Percentiles rank a stretch among this genome's conserved stretches.
phyloP scores from a whole-genome alignment of 2,797 vertebrate species.

The Eidolon dupreanum region DNA sequence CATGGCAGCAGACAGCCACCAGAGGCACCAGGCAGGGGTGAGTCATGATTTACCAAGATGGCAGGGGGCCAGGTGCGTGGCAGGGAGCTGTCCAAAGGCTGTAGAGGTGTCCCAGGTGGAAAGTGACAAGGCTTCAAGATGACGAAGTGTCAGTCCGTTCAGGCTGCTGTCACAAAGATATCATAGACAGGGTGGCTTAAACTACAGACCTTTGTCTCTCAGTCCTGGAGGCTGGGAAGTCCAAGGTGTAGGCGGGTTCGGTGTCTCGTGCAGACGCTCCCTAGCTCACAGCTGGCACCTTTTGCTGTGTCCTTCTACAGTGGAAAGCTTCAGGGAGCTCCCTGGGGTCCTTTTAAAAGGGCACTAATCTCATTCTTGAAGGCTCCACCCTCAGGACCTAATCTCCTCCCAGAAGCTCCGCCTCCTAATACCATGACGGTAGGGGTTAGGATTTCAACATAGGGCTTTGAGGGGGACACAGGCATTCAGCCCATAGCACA shows the following conservation, averaged over 20 bases:
- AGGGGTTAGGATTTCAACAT: background rate
- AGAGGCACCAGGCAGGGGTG: background rate
- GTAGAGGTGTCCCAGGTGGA: background rate
- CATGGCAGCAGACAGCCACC: background rate
- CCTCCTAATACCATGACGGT: background rate
- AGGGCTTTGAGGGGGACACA: no score
- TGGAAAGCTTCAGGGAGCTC: background rate
- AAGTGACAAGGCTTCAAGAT: background rate
- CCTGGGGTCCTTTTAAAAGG: background rate
- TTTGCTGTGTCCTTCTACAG: accelerated
- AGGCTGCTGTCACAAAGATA: background rate
- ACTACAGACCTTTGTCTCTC: background rate
- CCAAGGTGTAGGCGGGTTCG: background rate
- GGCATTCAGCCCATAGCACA: background rate
- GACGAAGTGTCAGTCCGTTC: background rate
- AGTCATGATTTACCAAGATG: background rate
- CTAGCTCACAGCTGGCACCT: background rate
- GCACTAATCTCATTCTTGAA: background rate
- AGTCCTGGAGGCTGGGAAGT: background rate
- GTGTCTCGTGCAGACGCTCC: background rate
- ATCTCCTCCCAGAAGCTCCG: background rate
- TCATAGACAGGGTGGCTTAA: background rate
- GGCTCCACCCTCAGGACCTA: background rate
- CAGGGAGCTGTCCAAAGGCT: background rate
- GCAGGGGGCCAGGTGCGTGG: background rate